Percentiles rank a stretch among this genome's conserved stretches.
These are phyloP conservation scores for Unio pictorum DNA, from an alignment of 2,888 invertebrate genomes.

Conservation along the genomic window DNA sequence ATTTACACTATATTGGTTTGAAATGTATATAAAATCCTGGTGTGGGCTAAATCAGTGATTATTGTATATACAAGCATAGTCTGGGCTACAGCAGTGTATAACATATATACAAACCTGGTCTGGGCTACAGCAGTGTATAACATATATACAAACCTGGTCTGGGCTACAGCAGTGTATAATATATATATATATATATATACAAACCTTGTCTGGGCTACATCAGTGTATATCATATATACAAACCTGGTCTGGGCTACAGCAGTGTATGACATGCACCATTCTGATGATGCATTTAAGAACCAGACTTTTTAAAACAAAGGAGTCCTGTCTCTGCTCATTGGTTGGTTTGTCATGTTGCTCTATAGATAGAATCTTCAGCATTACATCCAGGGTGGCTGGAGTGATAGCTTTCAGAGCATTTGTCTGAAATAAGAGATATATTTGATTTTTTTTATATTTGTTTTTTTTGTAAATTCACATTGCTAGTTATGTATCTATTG, in stretches of 20 bases:
- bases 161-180: too few species aligned
- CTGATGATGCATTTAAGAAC: slow-evolving; percentile 75
- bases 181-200: neutral
- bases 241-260: slow-evolving; percentile 74
- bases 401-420: slow-evolving; percentile 78
- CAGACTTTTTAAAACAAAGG: slow-evolving; percentile 71
- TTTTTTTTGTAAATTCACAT: too few species aligned
- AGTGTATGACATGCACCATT: slow-evolving; percentile 76
- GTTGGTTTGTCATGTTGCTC: slow-evolving; percentile 55
- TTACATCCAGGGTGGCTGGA: slow-evolving; percentile 77
- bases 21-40: too few species aligned
- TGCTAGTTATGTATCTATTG: too few species aligned
- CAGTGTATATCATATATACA: neutral
- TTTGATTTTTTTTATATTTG: too few species aligned
- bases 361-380: slow-evolving; percentile 74
- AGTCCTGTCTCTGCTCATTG: slow-evolving; percentile 62
- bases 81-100: too few species aligned
- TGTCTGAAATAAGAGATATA: slow-evolving; percentile 64
- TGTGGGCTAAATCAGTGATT: too few species aligned
- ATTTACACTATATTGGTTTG: slow-evolving; percentile 73
- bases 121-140: too few species aligned
- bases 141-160: too few species aligned
- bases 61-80: too few species aligned
- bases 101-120: too few species aligned
- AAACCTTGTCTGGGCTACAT: neutral